Evolutionary conservation across 92 coral and sea anemone species (phyloP), one percentile per base, ranked within the genome.

Genomic region (Palythoa grandis): DNA sequence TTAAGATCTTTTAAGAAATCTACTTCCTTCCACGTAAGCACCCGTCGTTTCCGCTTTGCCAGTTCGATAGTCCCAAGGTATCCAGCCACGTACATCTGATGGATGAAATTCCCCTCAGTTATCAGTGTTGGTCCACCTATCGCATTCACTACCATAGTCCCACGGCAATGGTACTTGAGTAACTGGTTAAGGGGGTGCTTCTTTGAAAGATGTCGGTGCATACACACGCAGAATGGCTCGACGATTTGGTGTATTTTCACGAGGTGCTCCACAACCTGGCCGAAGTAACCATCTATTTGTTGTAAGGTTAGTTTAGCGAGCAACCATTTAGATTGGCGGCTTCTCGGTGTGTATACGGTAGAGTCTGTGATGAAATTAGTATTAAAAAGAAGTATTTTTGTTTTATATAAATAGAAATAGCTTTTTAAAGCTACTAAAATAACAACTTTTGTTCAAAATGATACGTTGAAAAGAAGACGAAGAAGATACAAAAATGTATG

Each of bases 51-150:
- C 24, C 90, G 88, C 11, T 86, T 71, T 57, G 95, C 39, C 43
- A 95, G 82, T 7, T 78, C 54, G 5, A 80, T 29, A 17, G 95
- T 83, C 15, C 99, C 99, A 38, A 58, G 57, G 75, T 90, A 61
- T 1, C 99, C 99, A 10, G 93, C 84, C 3, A 98, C 88, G 29
- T 91, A 91, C 47, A 96, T 86, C 37, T 77, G 79, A 56, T 96
- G 93, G 88, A 92, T 89, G 84, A 88, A 90, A 3, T 89, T 87
- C 7, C 57, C 84, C 13, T 60, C 23, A 1, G 82, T 54, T 10
- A 88, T 54, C 56, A 96, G 91, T 3, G 88, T 25, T 14, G 98
- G 98, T 8, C 93, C 85, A 4, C 99, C 93, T 69, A 90, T 52
- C 37, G 80, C 84, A 78, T 90, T 89, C 35, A 91, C 86, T 7